Conservation (phyloP, 1,140 invertebrate genomes). For the honey bee (Apis mellifera) region Amel_HAv3.1 CM009935.2:12151501-12152000, state of each 20-base stretch:
- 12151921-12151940: not conserved
- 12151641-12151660: too few relatives aligned
- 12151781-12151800: conserved; percentile 74
- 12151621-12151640: too few relatives aligned
- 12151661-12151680: too few relatives aligned
- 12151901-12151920: conserved; percentile 50
- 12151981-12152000: not conserved
- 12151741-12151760: conserved; percentile 66
- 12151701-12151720: conserved; percentile 71
- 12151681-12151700: conserved; percentile 11
- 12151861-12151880: not conserved
- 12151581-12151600: too few relatives aligned
- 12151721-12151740: conserved; percentile 64
- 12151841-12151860: not conserved
- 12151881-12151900: conserved; percentile 7
- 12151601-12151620: too few relatives aligned
- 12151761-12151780: conserved; percentile 75
- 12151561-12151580: too few relatives aligned
- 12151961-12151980: not conserved
- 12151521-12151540: too few relatives aligned
- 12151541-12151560: too few relatives aligned
- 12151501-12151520: too few relatives aligned
- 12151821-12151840: conserved; percentile 27
- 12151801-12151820: conserved; percentile 61
- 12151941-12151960: too few relatives aligned